phyloP scores from a whole-genome alignment of 1,140 invertebrate species.

The Diorhabda elongata region DNA sequence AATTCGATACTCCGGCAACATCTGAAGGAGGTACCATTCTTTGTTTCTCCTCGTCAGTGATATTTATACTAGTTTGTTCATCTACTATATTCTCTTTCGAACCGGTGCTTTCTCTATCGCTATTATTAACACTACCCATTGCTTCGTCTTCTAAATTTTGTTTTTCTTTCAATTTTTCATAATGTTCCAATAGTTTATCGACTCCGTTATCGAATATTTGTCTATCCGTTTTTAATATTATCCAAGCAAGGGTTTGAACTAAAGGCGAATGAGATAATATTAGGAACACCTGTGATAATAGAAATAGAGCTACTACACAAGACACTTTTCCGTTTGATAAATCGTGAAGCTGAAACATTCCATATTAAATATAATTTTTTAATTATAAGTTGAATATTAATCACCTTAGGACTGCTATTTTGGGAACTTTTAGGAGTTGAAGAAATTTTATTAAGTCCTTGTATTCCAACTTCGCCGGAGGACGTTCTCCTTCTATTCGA shows the following conservation, averaged over 20 bases:
- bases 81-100: constrained; percentile 39
- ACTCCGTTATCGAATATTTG: constrained; percentile 64
- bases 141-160: constrained; percentile 31
- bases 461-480: constrained; percentile 54
- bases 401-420: constrained; percentile 17
- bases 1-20: constrained; percentile 52
- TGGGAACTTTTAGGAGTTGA: constrained; percentile 40
- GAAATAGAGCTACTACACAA: constrained; percentile 84
- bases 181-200: constrained; percentile 51
- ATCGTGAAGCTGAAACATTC: constrained; percentile 24
- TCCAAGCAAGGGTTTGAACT: constrained; percentile 82
- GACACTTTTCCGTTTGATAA: constrained; percentile 55
- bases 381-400: neutral
- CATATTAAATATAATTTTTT: no score
- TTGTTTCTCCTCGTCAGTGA: constrained; percentile 91
- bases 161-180: constrained; percentile 30
- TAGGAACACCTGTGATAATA: constrained; percentile 94
- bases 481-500: constrained; percentile 32
- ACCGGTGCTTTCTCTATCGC: constrained; percentile 30
- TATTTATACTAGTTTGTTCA: constrained; percentile 72
- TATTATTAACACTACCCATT: constrained; percentile 33
- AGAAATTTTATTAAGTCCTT: constrained; percentile 42
- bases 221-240: constrained; percentile 76
- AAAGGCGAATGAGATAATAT: constrained; percentile 87
- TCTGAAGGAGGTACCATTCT: constrained; percentile 54